These are phyloP conservation scores for Cephalopholis sonnerati DNA, from an alignment of 2,113 vertebrate genomes.

Conservation along the genomic window DNA sequence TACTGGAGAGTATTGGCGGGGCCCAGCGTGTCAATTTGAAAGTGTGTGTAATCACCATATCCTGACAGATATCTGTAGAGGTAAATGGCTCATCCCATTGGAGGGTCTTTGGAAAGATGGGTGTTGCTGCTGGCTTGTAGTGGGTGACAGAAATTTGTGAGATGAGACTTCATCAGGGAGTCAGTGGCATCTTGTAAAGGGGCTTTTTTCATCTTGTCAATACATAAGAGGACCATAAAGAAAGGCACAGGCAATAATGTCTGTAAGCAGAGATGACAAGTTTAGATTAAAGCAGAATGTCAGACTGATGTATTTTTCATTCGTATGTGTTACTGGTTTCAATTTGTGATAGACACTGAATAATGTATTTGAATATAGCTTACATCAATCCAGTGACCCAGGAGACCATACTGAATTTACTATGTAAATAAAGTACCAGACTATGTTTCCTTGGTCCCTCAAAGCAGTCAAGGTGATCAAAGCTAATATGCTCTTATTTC, in stretches of 20 bases:
- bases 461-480: slow-evolving; percentile 3
- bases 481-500: slow-evolving; percentile 21
- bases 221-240: not conserved
- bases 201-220: not conserved
- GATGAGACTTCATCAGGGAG: not conserved
- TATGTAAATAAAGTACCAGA: slow-evolving; percentile 5
- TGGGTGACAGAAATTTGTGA: not conserved
- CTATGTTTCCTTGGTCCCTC: not conserved
- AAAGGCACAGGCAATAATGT: not conserved
- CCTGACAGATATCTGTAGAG: slow-evolving; percentile 28
- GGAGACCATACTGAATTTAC: not conserved
- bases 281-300: not conserved
- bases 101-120: not conserved
- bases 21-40: not conserved
- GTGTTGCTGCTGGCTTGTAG: not conserved
- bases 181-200: not conserved
- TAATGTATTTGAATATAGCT: slow-evolving; percentile 2
- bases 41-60: slow-evolving; percentile 38
- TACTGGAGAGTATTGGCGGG: not conserved
- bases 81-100: slow-evolving; percentile 1
- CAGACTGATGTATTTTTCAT: not conserved
- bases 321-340: not conserved
- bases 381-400: not conserved
- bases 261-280: not conserved
- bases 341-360: not conserved